These are phyloP conservation scores for Poeciliopsis turneri DNA, from an alignment of 2,797 vertebrate species.

Conservation along the genomic window DNA sequence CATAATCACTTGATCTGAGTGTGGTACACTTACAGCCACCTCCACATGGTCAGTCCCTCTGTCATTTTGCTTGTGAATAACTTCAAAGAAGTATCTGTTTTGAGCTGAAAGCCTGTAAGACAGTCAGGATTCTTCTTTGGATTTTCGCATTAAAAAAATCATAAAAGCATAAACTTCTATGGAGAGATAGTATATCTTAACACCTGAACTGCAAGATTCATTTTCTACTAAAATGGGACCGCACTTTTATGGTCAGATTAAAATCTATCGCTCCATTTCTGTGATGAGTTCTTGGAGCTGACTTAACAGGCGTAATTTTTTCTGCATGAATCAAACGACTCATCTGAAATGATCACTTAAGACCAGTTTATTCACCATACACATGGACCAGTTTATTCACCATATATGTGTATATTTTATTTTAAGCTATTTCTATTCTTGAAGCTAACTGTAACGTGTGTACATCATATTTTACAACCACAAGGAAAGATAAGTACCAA, in stretches of 20 bases:
- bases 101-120: slow-evolving; percentile 81
- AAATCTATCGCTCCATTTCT: not conserved
- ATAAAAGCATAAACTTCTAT: not conserved
- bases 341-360: not conserved
- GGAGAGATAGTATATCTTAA: not conserved
- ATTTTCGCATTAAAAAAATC: not conserved
- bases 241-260: not conserved
- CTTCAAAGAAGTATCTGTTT: slow-evolving; percentile 92
- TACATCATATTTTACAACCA: not conserved
- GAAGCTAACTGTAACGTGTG: not conserved
- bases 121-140: not conserved
- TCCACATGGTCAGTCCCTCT: slow-evolving; percentile 92
- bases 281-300: not conserved
- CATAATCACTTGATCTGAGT: not conserved
- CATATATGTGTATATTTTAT: not conserved
- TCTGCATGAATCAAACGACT: not conserved
- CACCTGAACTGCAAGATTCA: not conserved
- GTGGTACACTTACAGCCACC: slow-evolving; percentile 87
- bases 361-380: not conserved
- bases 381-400: not conserved
- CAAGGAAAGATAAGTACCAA: not conserved
- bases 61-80: slow-evolving; percentile 91
- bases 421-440: not conserved
- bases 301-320: not conserved
- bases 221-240: not conserved